Base-by-base conservation (phyloP, 1,140 invertebrate species). In the Diorhabda elongata region DNA sequence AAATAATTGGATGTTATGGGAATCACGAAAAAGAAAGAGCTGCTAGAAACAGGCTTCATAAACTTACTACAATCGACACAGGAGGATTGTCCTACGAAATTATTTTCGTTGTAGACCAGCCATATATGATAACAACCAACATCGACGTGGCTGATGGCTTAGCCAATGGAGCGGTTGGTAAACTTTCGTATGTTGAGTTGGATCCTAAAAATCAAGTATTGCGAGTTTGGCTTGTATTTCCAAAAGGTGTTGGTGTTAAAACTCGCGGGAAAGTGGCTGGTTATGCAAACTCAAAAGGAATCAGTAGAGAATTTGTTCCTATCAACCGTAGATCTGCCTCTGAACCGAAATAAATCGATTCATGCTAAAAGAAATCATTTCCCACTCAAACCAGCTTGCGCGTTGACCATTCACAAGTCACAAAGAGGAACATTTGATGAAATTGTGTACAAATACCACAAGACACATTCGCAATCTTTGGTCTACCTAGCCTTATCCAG, bases 61-160 rank as follows among this genome's bases (percentile, higher is more conserved):
- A 81, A 68, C 76, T 76, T 75, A 73, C 71, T 6, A 41, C 76
- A 3, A 76, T 71, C 42, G 78, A 82, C 58, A 79, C 77, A 42
- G 75, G 73, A 52, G 79, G 79, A 4, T 75, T 81, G 60, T 80
- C 79, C 3, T 79, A 79, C 61, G 44, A 79, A 73, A 74, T 75
- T n/a, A 66, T 66, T 42, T 75, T 82, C 45, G 76, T 78, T 3
- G 67, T 73, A 42, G 64, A 69, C 57, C 74, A 74, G 52, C 62
- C 9, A 60, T 82, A 83, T 63, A 77, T 81, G 65, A 76, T 82
- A 26, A 77, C 76, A n/a, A 76, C 73, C 3, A 81, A 82, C 68
- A 80, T 82, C 7, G 75, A 80, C 67, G 76, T 80, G 0, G 42
- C 69, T 26, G 78, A 81, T 72, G 80, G 80, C 3, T 71, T 82